These are phyloP conservation scores for Phymorhynchus buccinoides DNA, from an alignment of 1,140 invertebrate genomes.

Conservation along the genomic window DNA sequence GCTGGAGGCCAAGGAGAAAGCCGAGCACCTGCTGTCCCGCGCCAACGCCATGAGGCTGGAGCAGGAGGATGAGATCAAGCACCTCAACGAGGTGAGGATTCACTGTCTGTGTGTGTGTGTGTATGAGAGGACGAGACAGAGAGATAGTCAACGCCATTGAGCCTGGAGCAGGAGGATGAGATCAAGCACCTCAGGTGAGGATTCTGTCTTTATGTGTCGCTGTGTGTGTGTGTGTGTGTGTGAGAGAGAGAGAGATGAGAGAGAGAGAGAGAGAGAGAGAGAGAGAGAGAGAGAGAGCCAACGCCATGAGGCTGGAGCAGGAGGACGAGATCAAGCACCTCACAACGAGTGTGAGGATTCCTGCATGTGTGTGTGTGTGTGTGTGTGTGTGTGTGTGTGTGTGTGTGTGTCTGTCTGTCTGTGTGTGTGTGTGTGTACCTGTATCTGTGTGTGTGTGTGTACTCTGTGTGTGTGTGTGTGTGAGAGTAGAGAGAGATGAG, in stretches of 20 bases:
- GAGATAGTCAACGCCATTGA: conserved; percentile 71
- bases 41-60: conserved; percentile 73
- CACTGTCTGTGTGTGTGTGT: conserved; percentile 22
- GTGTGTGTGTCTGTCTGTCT: not conserved
- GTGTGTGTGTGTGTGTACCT: too few species aligned
- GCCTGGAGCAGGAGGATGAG: conserved; percentile 74
- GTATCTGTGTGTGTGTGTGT: too few species aligned
- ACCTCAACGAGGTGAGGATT: conserved; percentile 70
- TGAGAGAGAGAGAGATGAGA: too few species aligned
- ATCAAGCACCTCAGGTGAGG: conserved; percentile 73
- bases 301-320: conserved; percentile 73
- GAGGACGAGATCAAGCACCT: conserved; percentile 74
- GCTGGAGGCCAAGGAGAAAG: conserved; percentile 71
- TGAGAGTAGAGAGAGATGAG: too few species aligned
- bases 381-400: not conserved
- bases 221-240: too few species aligned
- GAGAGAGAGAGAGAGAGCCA: conserved; percentile 68
- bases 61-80: conserved; percentile 74
- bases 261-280: too few species aligned
- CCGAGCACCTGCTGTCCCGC: conserved; percentile 69
- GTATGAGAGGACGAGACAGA: too few species aligned
- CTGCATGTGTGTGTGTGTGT: not conserved
- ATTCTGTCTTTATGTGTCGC: too few species aligned
- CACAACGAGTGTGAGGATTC: conserved; percentile 36
- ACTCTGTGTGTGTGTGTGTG: too few species aligned